A percentile compares a stretch with the other conserved stretches of the same genome.
Evolutionary conservation across 2,888 invertebrate species (phyloP).

Genomic region (Tromatobia lineatoria): DNA sequence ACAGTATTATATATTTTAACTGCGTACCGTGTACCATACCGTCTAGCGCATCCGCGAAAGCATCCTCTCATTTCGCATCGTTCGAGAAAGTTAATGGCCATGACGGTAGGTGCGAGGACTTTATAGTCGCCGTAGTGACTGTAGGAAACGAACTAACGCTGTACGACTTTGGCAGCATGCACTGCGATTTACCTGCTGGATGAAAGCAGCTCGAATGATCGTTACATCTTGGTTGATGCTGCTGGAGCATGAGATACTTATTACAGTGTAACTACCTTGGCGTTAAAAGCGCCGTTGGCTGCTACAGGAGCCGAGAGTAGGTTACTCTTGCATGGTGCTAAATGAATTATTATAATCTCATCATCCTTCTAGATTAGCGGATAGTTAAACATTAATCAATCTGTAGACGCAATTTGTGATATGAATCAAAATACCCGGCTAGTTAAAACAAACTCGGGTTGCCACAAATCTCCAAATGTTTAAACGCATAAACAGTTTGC

Average conservation of each 20-base stretch:
- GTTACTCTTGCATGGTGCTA: neutral
- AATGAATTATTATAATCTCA: constrained; percentile 19
- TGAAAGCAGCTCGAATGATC: constrained; percentile 60
- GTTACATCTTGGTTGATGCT: constrained; percentile 45
- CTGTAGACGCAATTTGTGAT: too few relatives aligned
- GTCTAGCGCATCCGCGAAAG: constrained; percentile 59
- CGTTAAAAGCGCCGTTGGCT: constrained; percentile 46
- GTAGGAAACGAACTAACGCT: constrained; percentile 42
- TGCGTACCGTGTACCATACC: neutral
- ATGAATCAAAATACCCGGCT: too few relatives aligned
- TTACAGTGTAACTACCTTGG: constrained; percentile 33
- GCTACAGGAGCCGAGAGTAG: neutral
- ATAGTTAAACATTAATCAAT: constrained; percentile 12
- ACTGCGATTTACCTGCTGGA: constrained; percentile 27
- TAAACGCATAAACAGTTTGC: too few relatives aligned
- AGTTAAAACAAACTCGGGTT: too few relatives aligned
- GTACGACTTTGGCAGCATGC: constrained; percentile 20
- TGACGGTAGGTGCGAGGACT: constrained; percentile 52
- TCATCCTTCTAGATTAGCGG: neutral
- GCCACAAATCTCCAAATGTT: too few relatives aligned
- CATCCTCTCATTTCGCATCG: constrained; percentile 62
- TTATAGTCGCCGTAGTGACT: constrained; percentile 9
- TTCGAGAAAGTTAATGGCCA: constrained; percentile 77
- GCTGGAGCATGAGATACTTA: constrained; percentile 31
- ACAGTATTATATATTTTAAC: constrained; percentile 23